A percentile compares a stretch with the other conserved stretches of the same genome.
phyloP scores from a whole-genome alignment of 2,888 invertebrate genomes.

The Ashinkailepas kermadecensis region DNA sequence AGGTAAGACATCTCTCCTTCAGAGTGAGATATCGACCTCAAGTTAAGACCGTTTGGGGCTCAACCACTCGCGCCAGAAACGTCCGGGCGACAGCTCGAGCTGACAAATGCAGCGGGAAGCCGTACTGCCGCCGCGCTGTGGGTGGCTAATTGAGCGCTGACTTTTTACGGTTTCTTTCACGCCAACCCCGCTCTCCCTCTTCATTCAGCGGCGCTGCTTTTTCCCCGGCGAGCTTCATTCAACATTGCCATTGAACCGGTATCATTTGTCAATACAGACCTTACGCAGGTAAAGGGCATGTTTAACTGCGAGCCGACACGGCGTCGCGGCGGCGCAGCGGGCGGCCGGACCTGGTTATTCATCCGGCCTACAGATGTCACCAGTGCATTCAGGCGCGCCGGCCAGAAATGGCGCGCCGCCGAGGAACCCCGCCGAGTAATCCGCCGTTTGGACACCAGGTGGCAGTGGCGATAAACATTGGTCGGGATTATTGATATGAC shows the following conservation, averaged over 20 bases:
- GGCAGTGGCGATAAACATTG: conserved; percentile 2
- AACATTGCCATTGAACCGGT: conserved; percentile 12
- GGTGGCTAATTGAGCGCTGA: not conserved
- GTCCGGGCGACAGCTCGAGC: too few relatives aligned
- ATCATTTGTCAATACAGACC: conserved; percentile 14
- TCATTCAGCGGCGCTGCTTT: not conserved
- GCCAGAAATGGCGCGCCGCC: not conserved
- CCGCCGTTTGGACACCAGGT: not conserved
- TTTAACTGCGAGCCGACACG: not conserved
- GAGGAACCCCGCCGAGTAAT: not conserved
- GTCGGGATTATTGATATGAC: conserved; percentile 20
- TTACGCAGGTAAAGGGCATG: not conserved
- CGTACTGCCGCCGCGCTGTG: not conserved
- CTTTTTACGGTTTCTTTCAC: not conserved
- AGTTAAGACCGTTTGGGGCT: too few relatives aligned
- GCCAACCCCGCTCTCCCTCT: not conserved
- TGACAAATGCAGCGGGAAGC: too few relatives aligned
- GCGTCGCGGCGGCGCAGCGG: not conserved
- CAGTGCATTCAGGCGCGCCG: conserved; percentile 9
- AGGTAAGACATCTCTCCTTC: too few relatives aligned
- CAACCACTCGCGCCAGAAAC: too few relatives aligned
- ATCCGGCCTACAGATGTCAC: conserved; percentile 9
- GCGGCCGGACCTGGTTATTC: conserved; percentile 4
- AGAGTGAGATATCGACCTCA: too few relatives aligned
- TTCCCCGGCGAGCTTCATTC: conserved; percentile 5